These are phyloP conservation scores for Ophonus ardosiacus DNA, from an alignment of 2,888 invertebrate species.

Conservation along the genomic window DNA sequence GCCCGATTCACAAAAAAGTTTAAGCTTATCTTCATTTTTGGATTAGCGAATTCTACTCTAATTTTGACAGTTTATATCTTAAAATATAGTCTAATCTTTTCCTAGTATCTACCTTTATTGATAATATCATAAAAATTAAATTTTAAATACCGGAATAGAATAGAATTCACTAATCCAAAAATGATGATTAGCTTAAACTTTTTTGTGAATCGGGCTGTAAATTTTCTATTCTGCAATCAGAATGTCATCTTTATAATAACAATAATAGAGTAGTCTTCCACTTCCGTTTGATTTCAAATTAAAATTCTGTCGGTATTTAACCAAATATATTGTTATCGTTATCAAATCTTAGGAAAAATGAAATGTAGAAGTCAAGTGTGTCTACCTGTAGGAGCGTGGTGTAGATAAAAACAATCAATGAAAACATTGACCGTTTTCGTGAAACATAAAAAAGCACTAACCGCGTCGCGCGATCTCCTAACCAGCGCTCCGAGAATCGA, in stretches of 20 bases:
- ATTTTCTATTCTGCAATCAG: background rate
- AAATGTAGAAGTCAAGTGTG: conserved; percentile 22
- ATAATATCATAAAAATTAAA: too few species aligned
- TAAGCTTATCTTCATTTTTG: too few species aligned
- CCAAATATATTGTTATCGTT: conserved; percentile 1
- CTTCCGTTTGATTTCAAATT: background rate
- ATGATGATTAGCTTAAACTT: too few species aligned
- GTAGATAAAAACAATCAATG: conserved; percentile 53
- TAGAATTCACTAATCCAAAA: too few species aligned
- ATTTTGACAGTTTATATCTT: too few species aligned
- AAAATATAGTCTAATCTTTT: too few species aligned
- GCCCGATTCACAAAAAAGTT: too few species aligned
- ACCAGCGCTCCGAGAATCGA: conserved; percentile 9
- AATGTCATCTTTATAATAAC: background rate
- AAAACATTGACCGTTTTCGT: conserved; percentile 46
- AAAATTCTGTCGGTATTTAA: background rate
- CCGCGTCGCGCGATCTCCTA: background rate
- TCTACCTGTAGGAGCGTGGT: conserved; percentile 9
- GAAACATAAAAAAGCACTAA: conserved; percentile 54
- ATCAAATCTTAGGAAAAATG: conserved; percentile 45
- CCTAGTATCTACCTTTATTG: too few species aligned
- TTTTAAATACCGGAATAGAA: too few species aligned
- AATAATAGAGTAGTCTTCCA: background rate
- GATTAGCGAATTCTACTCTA: too few species aligned
- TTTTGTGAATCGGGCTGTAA: too few species aligned